Base-by-base conservation (phyloP, 2,888 invertebrate genomes). In the Erebia ligea region DNA sequence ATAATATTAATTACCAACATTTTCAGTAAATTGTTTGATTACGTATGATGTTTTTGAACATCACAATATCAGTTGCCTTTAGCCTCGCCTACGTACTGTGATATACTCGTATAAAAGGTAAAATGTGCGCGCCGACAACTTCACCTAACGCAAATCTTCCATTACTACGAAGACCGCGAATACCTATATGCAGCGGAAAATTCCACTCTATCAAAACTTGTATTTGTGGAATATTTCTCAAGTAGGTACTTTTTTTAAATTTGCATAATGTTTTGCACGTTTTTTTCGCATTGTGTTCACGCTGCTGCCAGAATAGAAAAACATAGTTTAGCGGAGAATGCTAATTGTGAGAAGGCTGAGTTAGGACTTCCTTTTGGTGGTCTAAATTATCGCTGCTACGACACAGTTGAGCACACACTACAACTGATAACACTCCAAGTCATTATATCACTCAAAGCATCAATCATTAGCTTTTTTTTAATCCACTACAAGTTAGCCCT, bases 91-190 rank as follows among this genome's bases (percentile, higher is more conserved):
- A 17, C 17, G 13, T 19, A 4, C 17, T 42, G 40, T 42, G 40
- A 42, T 40, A 42, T 34, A 1, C 34, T 34, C 34, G 34, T 17
- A n/a, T n/a, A 40, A 42, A 59, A 45, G 61, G 15, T 21, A 54
- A 54, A 19, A 54, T 61, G 25, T 57, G 68, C n/a, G 68, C 68
- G 56, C 63, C 63, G 63, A 52, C 63, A 72, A 42, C 66, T 65
- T 66, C 66, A 63, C 8, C 45, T 42, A 42, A 54, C 66, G 54
- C 62, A 65, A 69, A 67, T 63, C 50, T 56, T 62, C 54, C 57
- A 19, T 57, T 56, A 19, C 65, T 34, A 52, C 10, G 54, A 45
- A 45, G 45, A 2, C 45, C 13, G 11, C 13, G 45, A 13, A 42
- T 42, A 42, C 8, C 9, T 52, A 52, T 54, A 54, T 45, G 69